These are phyloP conservation scores for Globodera rostochiensis DNA, from an alignment of 1,140 invertebrate species.

Conservation along the genomic window DNA sequence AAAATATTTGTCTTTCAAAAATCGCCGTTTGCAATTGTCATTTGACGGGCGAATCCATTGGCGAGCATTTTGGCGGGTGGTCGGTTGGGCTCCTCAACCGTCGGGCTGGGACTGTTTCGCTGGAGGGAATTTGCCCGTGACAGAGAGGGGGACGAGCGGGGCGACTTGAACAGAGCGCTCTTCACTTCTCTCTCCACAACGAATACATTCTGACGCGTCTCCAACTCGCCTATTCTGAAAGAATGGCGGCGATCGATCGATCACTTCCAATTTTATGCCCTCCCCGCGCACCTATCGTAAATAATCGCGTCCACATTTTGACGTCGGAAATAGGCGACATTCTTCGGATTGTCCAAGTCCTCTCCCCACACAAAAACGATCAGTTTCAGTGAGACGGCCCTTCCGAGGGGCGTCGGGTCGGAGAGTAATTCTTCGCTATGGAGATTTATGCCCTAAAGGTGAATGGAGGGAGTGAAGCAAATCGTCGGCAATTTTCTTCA, in stretches of 20 bases:
- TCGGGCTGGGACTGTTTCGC: neutral
- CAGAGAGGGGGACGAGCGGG: neutral
- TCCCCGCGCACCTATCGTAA: conserved; percentile 49
- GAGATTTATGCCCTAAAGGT: conserved; percentile 59
- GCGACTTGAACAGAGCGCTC: conserved; percentile 9
- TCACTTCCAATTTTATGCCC: neutral
- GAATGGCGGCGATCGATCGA: conserved; percentile 5
- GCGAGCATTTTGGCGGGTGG: neutral
- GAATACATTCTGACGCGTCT: conserved; percentile 43
- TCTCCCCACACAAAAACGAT: conserved; percentile 63
- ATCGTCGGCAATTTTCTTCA: conserved; percentile 29
- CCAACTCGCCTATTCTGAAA: conserved; percentile 44
- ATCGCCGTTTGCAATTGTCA: neutral
- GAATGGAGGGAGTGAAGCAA: conserved; percentile 29
- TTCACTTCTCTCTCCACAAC: conserved; percentile 34
- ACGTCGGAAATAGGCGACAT: conserved; percentile 59
- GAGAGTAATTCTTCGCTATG: conserved; percentile 58
- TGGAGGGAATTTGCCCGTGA: neutral
- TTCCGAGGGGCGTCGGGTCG: conserved; percentile 39
- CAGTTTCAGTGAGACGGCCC: conserved; percentile 54
- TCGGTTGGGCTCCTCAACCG: neutral
- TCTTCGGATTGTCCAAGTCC: conserved; percentile 53
- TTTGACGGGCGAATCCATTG: neutral
- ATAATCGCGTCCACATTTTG: conserved; percentile 63
- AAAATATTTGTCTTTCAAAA: neutral